Base-by-base conservation (phyloP, 2,888 invertebrate species). In the Polylopha cassiicola region DNA sequence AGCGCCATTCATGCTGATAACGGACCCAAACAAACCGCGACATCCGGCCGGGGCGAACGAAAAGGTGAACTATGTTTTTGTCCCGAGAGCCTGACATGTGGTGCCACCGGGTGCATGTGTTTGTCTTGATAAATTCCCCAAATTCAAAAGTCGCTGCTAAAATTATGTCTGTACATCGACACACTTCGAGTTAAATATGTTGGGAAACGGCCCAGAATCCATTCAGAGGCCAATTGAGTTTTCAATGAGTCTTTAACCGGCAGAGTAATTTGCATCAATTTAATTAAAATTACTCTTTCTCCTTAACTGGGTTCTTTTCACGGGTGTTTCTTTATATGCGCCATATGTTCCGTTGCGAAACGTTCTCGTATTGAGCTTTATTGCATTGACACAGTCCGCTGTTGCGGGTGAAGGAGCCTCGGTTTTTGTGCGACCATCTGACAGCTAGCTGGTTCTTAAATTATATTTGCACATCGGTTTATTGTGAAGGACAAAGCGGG, bases 1-100 rank as follows among this genome's bases (percentile, higher is more conserved):
- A 77, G 65, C 62, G 59, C 65, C 73, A 73, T 75, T 77, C 73
- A 75, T 69, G 61, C 64, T 70, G 78, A 80, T 79, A 80, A 77
- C 62, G 48, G 47, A 49, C 39, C 54, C 65, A 74, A 75, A 75
- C 75, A 76, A 47, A 62, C 54, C 54, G 58, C 54, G 55, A 75
- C 76, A 81, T 80, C 81, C 81, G 80, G 77, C 65, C 71, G 52
- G 47, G 65, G 58, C 64, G 69, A 74, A 75, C 71, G 48, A 37
- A 36, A 39, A 43, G 24, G 37, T 49, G 58, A 55, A 64, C 58
- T 64, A 54, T 50, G 59, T 69, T 65, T 69, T 68, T 65, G 61
- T 60, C 50, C 54, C 49, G 30, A 10, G 20, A 8, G 24, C 21
- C 46, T 53, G 58, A 61, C 72, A 69, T 68, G 57, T 66, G 66